Conservation (phyloP, 92 coral and sea anemone species). For the Desmophyllum pertusum region DNA sequence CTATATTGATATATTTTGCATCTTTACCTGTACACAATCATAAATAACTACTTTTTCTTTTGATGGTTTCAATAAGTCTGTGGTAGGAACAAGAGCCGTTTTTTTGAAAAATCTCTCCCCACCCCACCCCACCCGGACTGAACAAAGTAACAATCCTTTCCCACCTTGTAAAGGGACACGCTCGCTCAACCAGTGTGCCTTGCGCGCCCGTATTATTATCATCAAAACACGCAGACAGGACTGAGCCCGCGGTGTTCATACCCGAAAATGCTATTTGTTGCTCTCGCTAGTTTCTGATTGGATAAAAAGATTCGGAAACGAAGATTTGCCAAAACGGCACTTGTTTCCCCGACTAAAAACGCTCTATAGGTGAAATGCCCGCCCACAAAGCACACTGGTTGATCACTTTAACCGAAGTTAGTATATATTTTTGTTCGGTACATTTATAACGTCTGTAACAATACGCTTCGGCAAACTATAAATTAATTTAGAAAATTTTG, state of each 20-base stretch:
- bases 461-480: neutral
- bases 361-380: no score
- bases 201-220: neutral
- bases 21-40: constrained; percentile 5
- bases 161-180: neutral
- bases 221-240: no score
- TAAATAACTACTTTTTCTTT: neutral
- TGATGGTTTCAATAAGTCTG: neutral
- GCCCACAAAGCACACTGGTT: neutral
- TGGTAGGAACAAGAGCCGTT: no score
- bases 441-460: neutral
- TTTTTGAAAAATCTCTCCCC: no score
- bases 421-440: neutral
- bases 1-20: neutral
- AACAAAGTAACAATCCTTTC: neutral
- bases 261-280: no score
- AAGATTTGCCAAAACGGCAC: no score
- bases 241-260: no score
- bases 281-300: no score
- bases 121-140: no score
- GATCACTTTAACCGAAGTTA: neutral
- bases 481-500: neutral
- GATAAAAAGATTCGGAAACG: no score
- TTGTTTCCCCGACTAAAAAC: no score
- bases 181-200: neutral